A percentile compares a stretch with the other conserved stretches of the same genome.
Conservation (phyloP, 2,797 vertebrate species). For the Sebastes minor region DNA sequence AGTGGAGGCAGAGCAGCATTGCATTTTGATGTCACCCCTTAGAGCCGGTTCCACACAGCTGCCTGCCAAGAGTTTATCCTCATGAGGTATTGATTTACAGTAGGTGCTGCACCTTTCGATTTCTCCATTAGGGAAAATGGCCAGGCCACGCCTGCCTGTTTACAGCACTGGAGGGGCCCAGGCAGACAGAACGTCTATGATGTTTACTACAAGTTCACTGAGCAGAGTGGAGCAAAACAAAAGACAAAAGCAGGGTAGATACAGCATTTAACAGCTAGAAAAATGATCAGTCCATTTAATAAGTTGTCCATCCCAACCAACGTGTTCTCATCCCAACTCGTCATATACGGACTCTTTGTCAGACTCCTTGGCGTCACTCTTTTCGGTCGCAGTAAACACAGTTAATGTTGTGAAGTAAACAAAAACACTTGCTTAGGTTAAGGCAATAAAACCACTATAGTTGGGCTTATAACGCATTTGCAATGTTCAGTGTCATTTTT, state of each 20-base stretch:
- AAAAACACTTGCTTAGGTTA: too few relatives aligned
- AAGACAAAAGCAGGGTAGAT: constrained; percentile 1
- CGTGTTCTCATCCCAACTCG: too few relatives aligned
- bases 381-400: too few relatives aligned
- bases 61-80: constrained; percentile 65
- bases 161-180: constrained; percentile 59
- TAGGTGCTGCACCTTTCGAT: constrained; percentile 79
- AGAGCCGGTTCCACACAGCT: constrained; percentile 48
- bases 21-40: constrained; percentile 40
- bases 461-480: too few relatives aligned
- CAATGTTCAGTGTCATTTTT: too few relatives aligned
- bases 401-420: too few relatives aligned
- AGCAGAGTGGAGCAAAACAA: constrained; percentile 19
- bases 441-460: too few relatives aligned
- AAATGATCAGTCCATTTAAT: not conserved
- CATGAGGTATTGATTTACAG: constrained; percentile 76
- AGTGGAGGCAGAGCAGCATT: not conserved
- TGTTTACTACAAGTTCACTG: constrained; percentile 46
- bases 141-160: constrained; percentile 71
- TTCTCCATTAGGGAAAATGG: constrained; percentile 79
- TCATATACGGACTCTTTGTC: too few relatives aligned
- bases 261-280: not conserved
- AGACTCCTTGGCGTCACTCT: too few relatives aligned
- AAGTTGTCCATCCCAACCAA: not conserved
- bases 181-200: constrained; percentile 53